A percentile compares a stretch with the other conserved stretches of the same genome.
phyloP scores from a whole-genome alignment of 2,113 vertebrate genomes.

The Scytalopus superciliaris region DNA sequence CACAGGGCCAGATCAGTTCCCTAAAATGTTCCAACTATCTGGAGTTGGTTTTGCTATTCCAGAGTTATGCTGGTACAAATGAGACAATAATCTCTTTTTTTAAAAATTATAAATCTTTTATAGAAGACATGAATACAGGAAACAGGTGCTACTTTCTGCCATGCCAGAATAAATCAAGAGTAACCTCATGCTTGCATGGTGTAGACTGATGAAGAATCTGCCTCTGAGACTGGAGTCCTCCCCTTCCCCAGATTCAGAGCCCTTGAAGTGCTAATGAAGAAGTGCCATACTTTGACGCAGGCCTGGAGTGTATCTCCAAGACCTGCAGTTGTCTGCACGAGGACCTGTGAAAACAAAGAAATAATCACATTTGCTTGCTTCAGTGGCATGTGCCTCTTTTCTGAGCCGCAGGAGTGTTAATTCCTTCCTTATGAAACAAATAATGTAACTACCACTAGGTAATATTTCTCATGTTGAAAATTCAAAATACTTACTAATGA shows the following conservation, averaged over 20 bases:
- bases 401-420: slow-evolving; percentile 45
- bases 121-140: background rate
- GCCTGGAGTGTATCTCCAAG: slow-evolving; percentile 36
- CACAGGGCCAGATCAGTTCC: background rate
- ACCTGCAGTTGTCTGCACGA: slow-evolving; percentile 26
- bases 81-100: background rate
- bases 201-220: background rate
- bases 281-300: background rate
- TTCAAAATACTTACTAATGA: slow-evolving; percentile 54
- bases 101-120: background rate
- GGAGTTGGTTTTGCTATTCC: background rate
- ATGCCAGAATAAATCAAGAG: background rate
- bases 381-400: slow-evolving; percentile 29
- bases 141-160: background rate
- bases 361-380: slow-evolving; percentile 66
- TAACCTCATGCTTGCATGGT: background rate
- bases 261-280: slow-evolving; percentile 72
- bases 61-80: background rate
- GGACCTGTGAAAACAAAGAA: slow-evolving; percentile 67
- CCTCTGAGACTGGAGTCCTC: background rate
- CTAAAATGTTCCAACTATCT: background rate
- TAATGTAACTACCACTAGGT: slow-evolving; percentile 49
- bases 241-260: slow-evolving; percentile 11
- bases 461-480: slow-evolving; percentile 61
- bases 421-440: slow-evolving; percentile 60